These are phyloP conservation scores for Ploceus nigricollis DNA, from an alignment of 2,113 vertebrate genomes.

Conservation along the genomic window DNA sequence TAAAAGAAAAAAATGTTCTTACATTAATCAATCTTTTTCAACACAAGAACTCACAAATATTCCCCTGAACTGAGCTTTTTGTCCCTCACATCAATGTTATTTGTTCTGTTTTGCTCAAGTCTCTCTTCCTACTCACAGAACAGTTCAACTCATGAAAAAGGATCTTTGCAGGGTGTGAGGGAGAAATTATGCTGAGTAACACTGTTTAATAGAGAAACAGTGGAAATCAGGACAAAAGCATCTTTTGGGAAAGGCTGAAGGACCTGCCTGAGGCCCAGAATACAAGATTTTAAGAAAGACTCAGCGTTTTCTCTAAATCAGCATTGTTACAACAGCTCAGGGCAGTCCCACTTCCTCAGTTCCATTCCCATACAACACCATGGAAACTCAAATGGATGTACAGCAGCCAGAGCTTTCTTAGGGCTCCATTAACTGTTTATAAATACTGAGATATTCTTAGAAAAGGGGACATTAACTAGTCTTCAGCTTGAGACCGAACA, in stretches of 20 bases:
- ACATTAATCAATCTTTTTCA: neutral
- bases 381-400: neutral
- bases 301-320: neutral
- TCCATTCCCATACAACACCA: neutral
- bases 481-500: neutral
- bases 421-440: conserved; percentile 14
- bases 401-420: neutral
- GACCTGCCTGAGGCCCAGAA: neutral
- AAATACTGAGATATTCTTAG: conserved; percentile 41
- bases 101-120: neutral
- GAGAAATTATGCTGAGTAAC: neutral
- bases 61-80: neutral
- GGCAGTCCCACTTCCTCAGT: neutral
- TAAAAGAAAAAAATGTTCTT: neutral
- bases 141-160: neutral
- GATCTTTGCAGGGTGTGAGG: neutral
- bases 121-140: neutral
- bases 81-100: neutral
- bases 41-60: neutral
- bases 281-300: neutral
- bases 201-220: neutral
- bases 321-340: neutral
- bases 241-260: neutral
- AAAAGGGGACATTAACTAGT: neutral
- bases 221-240: neutral